These are phyloP conservation scores for Cremastinae sp. DNA, from an alignment of 2,888 invertebrate genomes.

Conservation along the genomic window DNA sequence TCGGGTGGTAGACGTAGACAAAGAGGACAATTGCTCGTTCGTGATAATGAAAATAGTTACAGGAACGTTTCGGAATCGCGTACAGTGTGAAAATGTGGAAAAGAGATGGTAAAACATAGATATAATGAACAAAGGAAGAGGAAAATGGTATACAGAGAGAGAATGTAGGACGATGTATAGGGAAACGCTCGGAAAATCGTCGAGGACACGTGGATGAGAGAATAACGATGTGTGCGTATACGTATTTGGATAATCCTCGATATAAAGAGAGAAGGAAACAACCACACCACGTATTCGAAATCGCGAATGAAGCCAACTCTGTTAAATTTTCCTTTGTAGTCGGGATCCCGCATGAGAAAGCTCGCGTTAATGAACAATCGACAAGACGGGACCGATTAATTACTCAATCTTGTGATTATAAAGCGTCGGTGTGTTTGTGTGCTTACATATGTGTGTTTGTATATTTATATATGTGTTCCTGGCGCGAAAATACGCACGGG, in stretches of 20 bases:
- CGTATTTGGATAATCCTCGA: neutral
- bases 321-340: conserved; percentile 64
- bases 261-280: conserved; percentile 8
- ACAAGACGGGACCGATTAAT: conserved; percentile 66
- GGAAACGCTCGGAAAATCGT: conserved; percentile 34
- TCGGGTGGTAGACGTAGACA: conserved; percentile 33
- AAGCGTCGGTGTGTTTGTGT: conserved; percentile 7
- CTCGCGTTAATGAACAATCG: conserved; percentile 67
- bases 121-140: no score
- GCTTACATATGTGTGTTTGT: conserved; percentile 10
- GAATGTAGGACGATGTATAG: neutral
- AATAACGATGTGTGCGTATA: conserved; percentile 16
- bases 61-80: conserved; percentile 17
- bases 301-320: conserved; percentile 42
- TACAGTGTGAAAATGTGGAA: neutral
- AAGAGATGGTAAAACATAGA: no score
- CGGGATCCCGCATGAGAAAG: conserved; percentile 16
- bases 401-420: conserved; percentile 59
- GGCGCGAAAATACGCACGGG: conserved; percentile 56
- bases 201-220: conserved; percentile 15
- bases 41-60: conserved; percentile 10
- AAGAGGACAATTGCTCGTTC: neutral
- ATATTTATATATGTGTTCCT: conserved; percentile 11
- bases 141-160: conserved; percentile 40
- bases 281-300: conserved; percentile 5